Evolutionary conservation across 2,797 vertebrate genomes (phyloP).

Genomic region (Sebastes diaconus): DNA sequence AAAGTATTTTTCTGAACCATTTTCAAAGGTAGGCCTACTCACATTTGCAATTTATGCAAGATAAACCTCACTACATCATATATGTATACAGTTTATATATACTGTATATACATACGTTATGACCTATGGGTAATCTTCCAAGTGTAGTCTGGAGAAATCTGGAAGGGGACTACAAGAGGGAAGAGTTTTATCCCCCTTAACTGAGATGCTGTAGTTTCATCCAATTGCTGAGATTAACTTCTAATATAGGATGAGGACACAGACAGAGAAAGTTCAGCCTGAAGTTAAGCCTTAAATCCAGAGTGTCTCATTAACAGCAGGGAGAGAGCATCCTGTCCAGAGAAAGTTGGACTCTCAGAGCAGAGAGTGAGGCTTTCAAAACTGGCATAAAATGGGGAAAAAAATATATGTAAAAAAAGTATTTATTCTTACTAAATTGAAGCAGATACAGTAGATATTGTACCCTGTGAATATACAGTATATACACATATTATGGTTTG

Average conservation of each 20-base stretch:
- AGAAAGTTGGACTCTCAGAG: background rate
- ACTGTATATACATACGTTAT: background rate
- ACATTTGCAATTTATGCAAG: no score
- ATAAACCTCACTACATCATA: no score
- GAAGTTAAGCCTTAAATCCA: slow-evolving; percentile 17
- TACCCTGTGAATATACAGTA: background rate
- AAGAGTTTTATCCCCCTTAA: background rate
- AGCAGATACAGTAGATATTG: background rate
- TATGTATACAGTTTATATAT: no score
- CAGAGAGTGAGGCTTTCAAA: background rate
- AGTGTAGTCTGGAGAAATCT: background rate
- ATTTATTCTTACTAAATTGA: background rate
- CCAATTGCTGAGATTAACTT: background rate
- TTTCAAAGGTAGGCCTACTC: no score
- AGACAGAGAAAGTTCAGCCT: background rate
- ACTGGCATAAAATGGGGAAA: background rate
- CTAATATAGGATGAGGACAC: background rate
- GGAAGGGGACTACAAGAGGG: background rate
- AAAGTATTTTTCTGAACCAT: no score
- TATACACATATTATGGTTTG: background rate
- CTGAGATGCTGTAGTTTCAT: background rate
- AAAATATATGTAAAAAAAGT: background rate
- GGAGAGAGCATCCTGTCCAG: background rate
- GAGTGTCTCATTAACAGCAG: background rate
- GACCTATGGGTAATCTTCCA: background rate